Base-by-base conservation (phyloP, 2,113 vertebrate species). In the Hydrochoerus hydrochaeris region DNA sequence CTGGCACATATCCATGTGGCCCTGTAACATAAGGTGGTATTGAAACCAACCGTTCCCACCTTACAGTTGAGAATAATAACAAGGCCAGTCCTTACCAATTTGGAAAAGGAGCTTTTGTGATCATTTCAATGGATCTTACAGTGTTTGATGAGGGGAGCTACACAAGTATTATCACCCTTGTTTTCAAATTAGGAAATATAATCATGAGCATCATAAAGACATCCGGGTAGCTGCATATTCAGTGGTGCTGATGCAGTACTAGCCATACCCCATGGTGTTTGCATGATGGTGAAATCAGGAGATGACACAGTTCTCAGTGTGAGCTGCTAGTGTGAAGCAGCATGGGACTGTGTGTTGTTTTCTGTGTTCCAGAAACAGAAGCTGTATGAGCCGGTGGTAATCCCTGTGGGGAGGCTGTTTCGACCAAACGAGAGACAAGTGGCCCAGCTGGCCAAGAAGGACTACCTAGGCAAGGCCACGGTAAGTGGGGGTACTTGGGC, bases 391-490 rank as follows among this genome's bases (percentile, higher is more conserved):
- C 98, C 98, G 0, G 98, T 99, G 17, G 98, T 98, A 95, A 98
- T 99, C 91, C 99, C 99, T 0, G 65, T 54, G 0, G 99, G 99
- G 84, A 98, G 98, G 96, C 94, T 99, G 7, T 99, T 99, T 49
- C 99, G 99, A 92, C 99, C 99, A 0, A 99, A 99, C 0, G 99
- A 99, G 97, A 98, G 98, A 95, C 99, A 99, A n/a, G 99, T 99
- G 94, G 99, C 99, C 89, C 99, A 99, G 98, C 98, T 99, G 98
- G 99, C 99, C 98, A 99, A 99, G 98, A 99, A 99, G 96, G 99
- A 99, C 98, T 99, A 99, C 95, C 98, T 99, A 83, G 99, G 99
- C 85, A 99, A 99, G 98, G 99, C 99, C 7, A 99, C 97, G 99
- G 99, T 99, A 98, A 87, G 98, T 95, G 49, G 22, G 73, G 0